Percentiles rank a stretch among this genome's conserved stretches.
These are phyloP conservation scores for Balanococcus diminutus DNA, from an alignment of 2,888 invertebrate species.

Conservation along the genomic window DNA sequence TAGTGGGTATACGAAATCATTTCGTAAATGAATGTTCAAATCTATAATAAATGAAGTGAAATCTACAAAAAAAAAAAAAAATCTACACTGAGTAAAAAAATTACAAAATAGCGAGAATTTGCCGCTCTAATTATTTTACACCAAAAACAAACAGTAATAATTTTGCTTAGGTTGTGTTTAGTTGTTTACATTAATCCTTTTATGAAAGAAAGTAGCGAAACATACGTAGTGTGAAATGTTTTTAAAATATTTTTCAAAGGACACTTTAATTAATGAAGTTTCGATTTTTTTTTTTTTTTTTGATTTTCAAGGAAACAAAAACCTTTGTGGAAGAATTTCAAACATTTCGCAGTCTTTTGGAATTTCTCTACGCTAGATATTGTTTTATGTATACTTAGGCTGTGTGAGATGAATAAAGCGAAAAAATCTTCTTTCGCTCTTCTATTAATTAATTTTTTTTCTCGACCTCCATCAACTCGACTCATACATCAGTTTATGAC, in stretches of 20 bases:
- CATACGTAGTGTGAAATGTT: neutral
- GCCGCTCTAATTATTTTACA: conserved; percentile 21
- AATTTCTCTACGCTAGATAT: neutral
- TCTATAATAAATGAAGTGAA: neutral
- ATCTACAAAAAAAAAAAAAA: neutral
- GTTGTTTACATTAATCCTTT: neutral
- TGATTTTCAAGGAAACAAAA: neutral
- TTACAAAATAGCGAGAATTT: neutral
- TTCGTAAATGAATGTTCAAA: neutral
- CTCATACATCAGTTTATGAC: neutral
- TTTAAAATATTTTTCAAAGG: neutral
- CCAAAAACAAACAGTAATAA: conserved; percentile 9
- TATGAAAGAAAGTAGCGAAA: neutral
- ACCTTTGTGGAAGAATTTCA: neutral
- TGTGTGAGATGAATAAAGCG: neutral
- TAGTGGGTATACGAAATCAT: neutral
- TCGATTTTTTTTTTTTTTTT: conserved; percentile 21
- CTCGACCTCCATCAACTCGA: neutral
- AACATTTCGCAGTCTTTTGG: neutral
- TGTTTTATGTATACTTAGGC: neutral
- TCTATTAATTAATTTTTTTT: neutral
- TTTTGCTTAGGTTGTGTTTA: neutral
- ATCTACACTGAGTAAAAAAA: neutral
- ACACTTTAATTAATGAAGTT: conserved; percentile 33
- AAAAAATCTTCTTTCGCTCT: neutral